Base-by-base conservation (phyloP, 2,113 vertebrate species). In the Dolichallabes microphthalmus region DNA sequence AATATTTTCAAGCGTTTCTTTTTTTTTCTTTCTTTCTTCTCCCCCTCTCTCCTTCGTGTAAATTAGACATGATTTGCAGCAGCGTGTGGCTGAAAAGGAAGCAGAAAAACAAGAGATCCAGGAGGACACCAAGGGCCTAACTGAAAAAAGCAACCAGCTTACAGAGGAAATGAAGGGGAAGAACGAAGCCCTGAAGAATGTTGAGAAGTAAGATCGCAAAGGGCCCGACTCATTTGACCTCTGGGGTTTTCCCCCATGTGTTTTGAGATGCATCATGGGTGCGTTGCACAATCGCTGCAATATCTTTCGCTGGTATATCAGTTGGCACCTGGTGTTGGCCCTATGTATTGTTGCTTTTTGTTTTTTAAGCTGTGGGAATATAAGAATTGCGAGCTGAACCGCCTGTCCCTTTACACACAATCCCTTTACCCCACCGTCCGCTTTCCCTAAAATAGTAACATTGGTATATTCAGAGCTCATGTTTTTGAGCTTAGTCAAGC, bases 1-100 rank as follows among this genome's bases (percentile, higher is more conserved):
- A 14, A 12, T 63, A 6, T n/a, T 10, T 32, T 14, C 4, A 30
- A 66, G 27, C 11, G 7, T 17, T 19, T 35, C 19, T 68, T 9
- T 69, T 35, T 64, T 35, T 35, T 19, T 12, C 12, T n/a, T n/a
- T 15, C 12, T 15, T 66, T 68, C 27, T 71, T 20, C 5, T 45
- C 7, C 45, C 7, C 45, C 15, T 57, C 13, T 25, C 7, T 61
- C 7, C 60, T 61, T 61, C 7, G 19, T 61, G 50, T 76, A 55
- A 17, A 76, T 84, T 87, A 99, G 98, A 88, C 91, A 97, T 71
- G 96, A 99, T 88, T 90, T 99, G 0, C 96, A 97, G 90, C 96
- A 96, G 86, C 93, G 92, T 86, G 89, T 96, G 85, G 91, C 88
- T 50, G 95, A 95, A 80, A 93, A 95, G 89, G 96, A 96, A 87